Conservation (phyloP, 2,113 vertebrate species). For the Burhinus bistriatus region DNA sequence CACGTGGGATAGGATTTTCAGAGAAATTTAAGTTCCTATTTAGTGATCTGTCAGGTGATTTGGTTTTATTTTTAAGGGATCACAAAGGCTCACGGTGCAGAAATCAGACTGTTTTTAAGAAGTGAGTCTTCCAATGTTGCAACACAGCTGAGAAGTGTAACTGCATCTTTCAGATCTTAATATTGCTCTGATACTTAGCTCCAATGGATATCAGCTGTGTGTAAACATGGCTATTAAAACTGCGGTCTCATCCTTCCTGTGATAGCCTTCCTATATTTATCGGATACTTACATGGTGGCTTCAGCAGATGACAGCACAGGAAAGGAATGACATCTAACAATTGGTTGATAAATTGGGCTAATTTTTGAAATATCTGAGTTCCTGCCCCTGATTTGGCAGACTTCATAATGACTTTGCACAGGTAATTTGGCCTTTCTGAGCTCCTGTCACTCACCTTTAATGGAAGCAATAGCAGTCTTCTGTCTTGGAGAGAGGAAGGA, state of each 20-base stretch:
- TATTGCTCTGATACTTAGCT: not conserved
- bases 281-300: not conserved
- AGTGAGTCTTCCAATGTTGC: not conserved
- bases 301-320: not conserved
- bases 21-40: not conserved
- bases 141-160: not conserved
- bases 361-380: not conserved
- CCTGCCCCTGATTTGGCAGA: not conserved
- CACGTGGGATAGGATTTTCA: not conserved
- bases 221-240: not conserved
- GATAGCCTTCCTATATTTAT: not conserved
- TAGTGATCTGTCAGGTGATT: not conserved
- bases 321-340: not conserved
- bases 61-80: not conserved
- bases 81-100: not conserved
- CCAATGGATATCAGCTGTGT: not conserved
- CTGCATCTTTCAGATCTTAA: not conserved
- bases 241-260: not conserved
- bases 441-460: not conserved
- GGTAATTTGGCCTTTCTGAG: not conserved
- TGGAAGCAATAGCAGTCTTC: not conserved
- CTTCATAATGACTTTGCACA: not conserved
- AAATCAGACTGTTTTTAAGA: not conserved
- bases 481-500: not conserved
- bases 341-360: not conserved